Conservation (phyloP, 2,888 invertebrate genomes). For the Icerya purchasi region DNA sequence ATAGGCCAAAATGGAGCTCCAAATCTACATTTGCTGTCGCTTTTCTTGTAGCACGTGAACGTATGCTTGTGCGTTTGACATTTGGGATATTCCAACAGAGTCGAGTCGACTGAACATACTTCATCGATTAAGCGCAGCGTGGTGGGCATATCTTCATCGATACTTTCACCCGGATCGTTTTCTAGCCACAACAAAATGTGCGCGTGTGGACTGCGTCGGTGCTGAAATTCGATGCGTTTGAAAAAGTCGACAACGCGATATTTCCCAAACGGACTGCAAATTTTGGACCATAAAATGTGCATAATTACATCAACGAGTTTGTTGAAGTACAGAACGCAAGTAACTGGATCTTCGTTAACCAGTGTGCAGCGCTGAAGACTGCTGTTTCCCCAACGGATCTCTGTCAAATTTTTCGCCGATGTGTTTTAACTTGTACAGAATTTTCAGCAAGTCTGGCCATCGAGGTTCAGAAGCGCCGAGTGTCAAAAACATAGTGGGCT, state of each 20-base stretch:
- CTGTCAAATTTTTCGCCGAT: constrained; percentile 6
- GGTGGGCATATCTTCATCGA: constrained; percentile 5
- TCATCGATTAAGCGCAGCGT: constrained; percentile 22
- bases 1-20: constrained; percentile 23
- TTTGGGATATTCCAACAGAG: constrained; percentile 18
- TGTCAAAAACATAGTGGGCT: too few species aligned
- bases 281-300: constrained; percentile 15
- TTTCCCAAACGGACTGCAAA: constrained; percentile 9
- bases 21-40: constrained; percentile 16
- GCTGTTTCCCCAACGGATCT: constrained; percentile 11
- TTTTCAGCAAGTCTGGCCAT: constrained; percentile 13
- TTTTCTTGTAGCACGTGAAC: too few species aligned
- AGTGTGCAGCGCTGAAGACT: background rate
- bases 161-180: constrained; percentile 20
- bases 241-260: constrained; percentile 11
- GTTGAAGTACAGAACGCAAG: constrained; percentile 1
- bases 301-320: too few species aligned
- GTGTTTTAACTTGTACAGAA: constrained; percentile 14
- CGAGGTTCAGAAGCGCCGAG: too few species aligned
- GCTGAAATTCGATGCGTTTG: constrained; percentile 16
- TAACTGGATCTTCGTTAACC: constrained; percentile 5
- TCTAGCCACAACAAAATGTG: constrained; percentile 25
- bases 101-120: constrained; percentile 21
- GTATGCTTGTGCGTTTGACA: too few species aligned
- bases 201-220: constrained; percentile 13